These are phyloP conservation scores for Smithornis capensis DNA, from an alignment of 2,113 vertebrate species.

Conservation along the genomic window DNA sequence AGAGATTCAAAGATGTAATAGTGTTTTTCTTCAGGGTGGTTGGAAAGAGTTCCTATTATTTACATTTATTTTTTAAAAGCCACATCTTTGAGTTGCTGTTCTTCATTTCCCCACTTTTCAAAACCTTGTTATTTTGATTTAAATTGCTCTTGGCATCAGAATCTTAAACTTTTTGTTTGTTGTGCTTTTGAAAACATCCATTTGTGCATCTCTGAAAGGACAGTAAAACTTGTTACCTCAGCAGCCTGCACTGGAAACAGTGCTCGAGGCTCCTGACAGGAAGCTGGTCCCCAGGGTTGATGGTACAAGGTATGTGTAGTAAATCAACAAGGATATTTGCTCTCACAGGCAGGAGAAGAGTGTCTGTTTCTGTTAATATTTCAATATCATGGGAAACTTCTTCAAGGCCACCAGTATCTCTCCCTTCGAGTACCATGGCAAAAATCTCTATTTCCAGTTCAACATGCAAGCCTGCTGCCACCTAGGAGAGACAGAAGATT, in stretches of 20 bases:
- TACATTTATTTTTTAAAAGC: not conserved
- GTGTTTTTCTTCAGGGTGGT: not conserved
- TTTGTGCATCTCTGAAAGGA: not conserved
- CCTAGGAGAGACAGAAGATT: slow-evolving; percentile 69
- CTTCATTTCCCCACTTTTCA: not conserved
- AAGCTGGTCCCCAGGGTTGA: not conserved
- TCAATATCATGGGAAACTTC: slow-evolving; percentile 76
- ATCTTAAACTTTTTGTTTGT: not conserved
- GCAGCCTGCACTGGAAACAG: not conserved
- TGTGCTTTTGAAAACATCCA: not conserved
- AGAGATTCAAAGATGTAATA: not conserved
- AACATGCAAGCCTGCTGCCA: slow-evolving; percentile 84
- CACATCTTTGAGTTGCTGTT: not conserved
- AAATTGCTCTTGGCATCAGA: not conserved
- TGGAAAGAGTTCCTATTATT: not conserved
- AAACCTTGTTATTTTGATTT: not conserved
- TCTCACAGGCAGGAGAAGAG: slow-evolving; percentile 82
- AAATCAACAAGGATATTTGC: slow-evolving; percentile 86
- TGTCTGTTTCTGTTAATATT: slow-evolving; percentile 84
- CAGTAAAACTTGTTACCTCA: not conserved
- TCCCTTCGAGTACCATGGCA: slow-evolving; percentile 67
- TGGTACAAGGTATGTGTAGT: not conserved
- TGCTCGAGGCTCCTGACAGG: not conserved
- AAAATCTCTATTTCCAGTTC: slow-evolving; percentile 83
- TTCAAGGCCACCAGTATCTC: slow-evolving; percentile 40